Evolutionary conservation across 2,888 invertebrate species (phyloP).

Genomic region (Aphelenchoides bicaudatus): DNA sequence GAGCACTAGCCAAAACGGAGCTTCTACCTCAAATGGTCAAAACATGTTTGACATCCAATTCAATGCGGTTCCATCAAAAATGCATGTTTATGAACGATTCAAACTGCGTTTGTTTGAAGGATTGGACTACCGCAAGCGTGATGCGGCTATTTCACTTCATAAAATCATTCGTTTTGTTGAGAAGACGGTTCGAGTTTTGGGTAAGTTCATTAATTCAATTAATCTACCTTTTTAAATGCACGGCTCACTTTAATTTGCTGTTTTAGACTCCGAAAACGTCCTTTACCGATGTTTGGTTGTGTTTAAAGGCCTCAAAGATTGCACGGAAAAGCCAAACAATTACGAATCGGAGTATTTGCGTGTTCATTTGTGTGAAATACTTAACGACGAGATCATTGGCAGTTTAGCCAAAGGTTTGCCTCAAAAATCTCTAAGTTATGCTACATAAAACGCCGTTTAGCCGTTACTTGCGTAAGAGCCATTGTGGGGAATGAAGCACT

Average conservation of each 20-base stretch:
- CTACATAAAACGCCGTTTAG: neutral
- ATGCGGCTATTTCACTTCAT: constrained; percentile 13
- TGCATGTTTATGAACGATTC: constrained; percentile 19
- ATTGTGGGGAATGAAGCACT: constrained; percentile 22
- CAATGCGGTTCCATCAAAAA: no score
- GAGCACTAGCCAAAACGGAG: no score
- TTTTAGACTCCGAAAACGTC: constrained; percentile 17
- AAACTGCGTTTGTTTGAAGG: constrained; percentile 5
- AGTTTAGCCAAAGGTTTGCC: constrained; percentile 14
- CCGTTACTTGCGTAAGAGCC: constrained; percentile 1
- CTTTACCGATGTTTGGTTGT: constrained; percentile 18
- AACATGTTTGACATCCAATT: no score
- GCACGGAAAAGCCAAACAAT: constrained; percentile 19
- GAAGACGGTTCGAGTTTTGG: constrained; percentile 8
- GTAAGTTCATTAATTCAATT: neutral
- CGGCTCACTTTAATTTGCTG: neutral
- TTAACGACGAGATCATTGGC: neutral
- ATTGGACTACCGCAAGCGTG: constrained; percentile 7
- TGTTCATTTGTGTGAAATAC: constrained; percentile 10
- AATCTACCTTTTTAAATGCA: neutral
- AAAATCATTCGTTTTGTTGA: constrained; percentile 15
- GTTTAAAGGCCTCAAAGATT: constrained; percentile 17
- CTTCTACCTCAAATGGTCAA: no score
- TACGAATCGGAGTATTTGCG: constrained; percentile 20
- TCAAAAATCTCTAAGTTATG: neutral